Percentiles rank a stretch among this genome's conserved stretches.
Evolutionary conservation across 2,888 invertebrate species (phyloP).

Genomic region (Drosophila prostipennis): DNA sequence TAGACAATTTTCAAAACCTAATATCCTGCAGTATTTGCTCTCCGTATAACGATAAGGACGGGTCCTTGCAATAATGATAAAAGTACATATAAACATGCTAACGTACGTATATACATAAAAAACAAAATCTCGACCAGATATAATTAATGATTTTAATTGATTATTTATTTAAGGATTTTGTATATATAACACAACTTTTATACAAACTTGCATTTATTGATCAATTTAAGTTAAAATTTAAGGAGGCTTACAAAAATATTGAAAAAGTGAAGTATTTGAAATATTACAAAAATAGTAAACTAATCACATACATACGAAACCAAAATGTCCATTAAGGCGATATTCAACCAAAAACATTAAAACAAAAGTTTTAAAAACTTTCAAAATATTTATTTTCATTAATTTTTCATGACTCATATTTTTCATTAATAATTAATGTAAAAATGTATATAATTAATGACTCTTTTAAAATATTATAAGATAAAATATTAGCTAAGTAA

Average conservation of each 20-base stretch:
- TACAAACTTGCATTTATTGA: conserved; percentile 58
- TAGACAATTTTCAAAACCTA: not conserved
- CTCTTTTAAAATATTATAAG: not conserved
- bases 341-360: conserved; percentile 59
- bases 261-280: not conserved
- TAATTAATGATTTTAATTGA: not conserved
- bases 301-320: conserved; percentile 42
- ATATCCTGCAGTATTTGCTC: not conserved
- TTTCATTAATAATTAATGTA: conserved; percentile 29
- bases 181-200: not conserved
- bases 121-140: not conserved
- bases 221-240: conserved; percentile 28
- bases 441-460: conserved; percentile 52
- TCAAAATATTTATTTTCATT: conserved; percentile 30
- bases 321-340: conserved; percentile 55
- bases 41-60: conserved; percentile 3
- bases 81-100: not conserved
- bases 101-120: not conserved
- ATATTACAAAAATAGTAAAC: conserved; percentile 1
- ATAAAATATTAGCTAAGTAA: not conserved
- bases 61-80: not conserved
- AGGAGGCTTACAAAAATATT: not conserved
- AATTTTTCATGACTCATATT: not conserved
- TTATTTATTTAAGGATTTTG: not conserved
- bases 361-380: conserved; percentile 65